Base-by-base conservation (phyloP, 1,140 invertebrate genomes). In the Chironomus tepperi region DNA sequence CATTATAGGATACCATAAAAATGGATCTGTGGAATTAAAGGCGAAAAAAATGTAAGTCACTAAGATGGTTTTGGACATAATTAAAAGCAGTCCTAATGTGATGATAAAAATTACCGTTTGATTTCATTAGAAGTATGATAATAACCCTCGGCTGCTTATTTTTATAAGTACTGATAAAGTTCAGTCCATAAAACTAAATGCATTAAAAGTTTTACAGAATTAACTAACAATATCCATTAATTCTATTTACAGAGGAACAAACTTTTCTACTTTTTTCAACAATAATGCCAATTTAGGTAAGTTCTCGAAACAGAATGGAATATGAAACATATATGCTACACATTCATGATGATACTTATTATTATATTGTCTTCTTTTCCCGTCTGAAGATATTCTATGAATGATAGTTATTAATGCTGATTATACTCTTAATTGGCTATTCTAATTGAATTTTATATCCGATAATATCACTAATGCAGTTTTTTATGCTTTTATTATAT, bases 81-180 rank as follows among this genome's bases (percentile, higher is more conserved):
- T 34, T 34, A 34, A 34, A 34, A 34, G 24, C 24, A 34, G 24
- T 34, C 24, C 24, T 34, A 34, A 65, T 67, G 75, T 78, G 77
- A 78, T 76, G 77, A 77, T 75, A 77, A 21, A 76, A 77, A 77
- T 78, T 78, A 78, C 77, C 77, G 77, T 77, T 77, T 78, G 77
- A 78, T 73, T 19, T 73, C 12, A 34, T 34, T 34, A 2, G 24
- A 64, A 18, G 67, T 75, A 76, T 76, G 76, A 76, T 76, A 74
- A 77, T 73, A 57, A 12, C 73, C 73, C 19, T 24, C 76, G 77
- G 77, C 77, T 78, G 77, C 77, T 64, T 74, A 75, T 74, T 73
- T 65, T 75, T 57, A 57, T 76, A 73, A 67, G 75, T 76, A 24
- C 75, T 76, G 74, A 75, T 73, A 73, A 34, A 2, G 5, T 34